Evolutionary conservation across 2,797 vertebrate species (phyloP).

Genomic region (Muscicapa comitata): DNA sequence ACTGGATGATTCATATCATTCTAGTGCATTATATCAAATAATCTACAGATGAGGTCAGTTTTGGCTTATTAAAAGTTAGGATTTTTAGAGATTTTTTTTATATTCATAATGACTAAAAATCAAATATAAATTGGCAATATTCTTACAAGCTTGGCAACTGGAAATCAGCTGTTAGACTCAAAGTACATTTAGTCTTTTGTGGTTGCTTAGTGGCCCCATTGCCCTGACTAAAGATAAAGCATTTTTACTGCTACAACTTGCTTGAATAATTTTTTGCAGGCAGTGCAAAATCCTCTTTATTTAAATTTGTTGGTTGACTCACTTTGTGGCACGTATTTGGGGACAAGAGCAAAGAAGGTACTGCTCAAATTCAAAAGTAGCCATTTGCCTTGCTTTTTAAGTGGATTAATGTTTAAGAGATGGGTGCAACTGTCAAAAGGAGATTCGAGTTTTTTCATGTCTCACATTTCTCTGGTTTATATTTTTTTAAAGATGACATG

Average conservation of each 20-base stretch:
- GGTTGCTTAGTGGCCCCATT: neutral
- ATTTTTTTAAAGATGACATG: neutral
- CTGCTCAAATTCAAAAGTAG: neutral
- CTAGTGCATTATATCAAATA: neutral
- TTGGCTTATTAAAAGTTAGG: neutral
- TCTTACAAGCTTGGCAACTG: neutral
- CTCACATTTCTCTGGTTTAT: neutral
- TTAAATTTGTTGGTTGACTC: constrained; percentile 42
- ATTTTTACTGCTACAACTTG: constrained; percentile 44
- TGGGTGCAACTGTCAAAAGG: neutral
- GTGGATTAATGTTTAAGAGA: neutral
- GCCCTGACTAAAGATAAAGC: constrained; percentile 41
- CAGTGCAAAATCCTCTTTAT: constrained; percentile 19
- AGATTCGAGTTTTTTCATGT: neutral
- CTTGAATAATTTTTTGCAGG: constrained; percentile 48
- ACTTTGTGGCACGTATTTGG: neutral
- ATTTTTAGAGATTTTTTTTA: neutral
- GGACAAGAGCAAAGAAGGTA: neutral
- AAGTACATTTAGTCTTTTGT: neutral
- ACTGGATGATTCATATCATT: neutral
- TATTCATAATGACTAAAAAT: neutral
- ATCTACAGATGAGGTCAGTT: neutral
- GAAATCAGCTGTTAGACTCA: constrained; percentile 10
- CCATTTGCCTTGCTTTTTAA: neutral
- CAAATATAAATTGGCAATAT: neutral